Percentiles rank a stretch among this genome's conserved stretches.
Conservation (phyloP, 2,888 invertebrate genomes). For the Tridacna gigas region DNA sequence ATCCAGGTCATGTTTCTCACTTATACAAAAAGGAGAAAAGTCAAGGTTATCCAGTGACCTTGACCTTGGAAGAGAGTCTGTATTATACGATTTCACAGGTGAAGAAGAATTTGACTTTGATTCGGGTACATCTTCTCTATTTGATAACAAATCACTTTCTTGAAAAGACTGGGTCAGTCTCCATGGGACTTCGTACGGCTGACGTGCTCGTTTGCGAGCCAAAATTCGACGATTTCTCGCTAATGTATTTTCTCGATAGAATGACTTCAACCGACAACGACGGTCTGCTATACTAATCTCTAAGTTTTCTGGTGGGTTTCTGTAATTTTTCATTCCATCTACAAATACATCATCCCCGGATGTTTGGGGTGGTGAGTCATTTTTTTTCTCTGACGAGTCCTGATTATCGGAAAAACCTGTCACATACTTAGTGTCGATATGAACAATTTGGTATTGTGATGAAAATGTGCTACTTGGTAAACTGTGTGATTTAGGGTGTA, state of each 20-base stretch:
- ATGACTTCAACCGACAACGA: constrained; percentile 54
- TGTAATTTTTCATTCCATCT: constrained; percentile 56
- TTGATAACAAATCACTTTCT: constrained; percentile 66
- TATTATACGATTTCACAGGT: constrained; percentile 67
- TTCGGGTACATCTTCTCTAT: constrained; percentile 56
- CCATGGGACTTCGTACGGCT: constrained; percentile 82
- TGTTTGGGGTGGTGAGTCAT: constrained; percentile 22
- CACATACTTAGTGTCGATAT: constrained; percentile 76
- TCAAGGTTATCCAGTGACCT: constrained; percentile 81
- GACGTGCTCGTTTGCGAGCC: constrained; percentile 59
- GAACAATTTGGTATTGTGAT: constrained; percentile 73
- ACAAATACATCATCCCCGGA: constrained; percentile 42
- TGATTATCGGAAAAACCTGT: constrained; percentile 68
- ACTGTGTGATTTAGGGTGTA: constrained; percentile 34
- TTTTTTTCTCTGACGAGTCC: constrained; percentile 38
- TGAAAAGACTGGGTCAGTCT: constrained; percentile 73
- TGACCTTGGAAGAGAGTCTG: constrained; percentile 73
- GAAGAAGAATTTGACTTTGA: constrained; percentile 77
- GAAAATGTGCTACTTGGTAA: constrained; percentile 35
- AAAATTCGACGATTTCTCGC: constrained; percentile 65
- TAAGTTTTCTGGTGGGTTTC: constrained; percentile 56
- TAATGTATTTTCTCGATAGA: constrained; percentile 46
- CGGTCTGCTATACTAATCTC: constrained; percentile 58
- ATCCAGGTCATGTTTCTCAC: constrained; percentile 76
- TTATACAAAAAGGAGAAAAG: constrained; percentile 72